Percentiles rank a stretch among this genome's conserved stretches.
Conservation (phyloP, 2,113 vertebrate species). For the Tringa solitaria region DNA sequence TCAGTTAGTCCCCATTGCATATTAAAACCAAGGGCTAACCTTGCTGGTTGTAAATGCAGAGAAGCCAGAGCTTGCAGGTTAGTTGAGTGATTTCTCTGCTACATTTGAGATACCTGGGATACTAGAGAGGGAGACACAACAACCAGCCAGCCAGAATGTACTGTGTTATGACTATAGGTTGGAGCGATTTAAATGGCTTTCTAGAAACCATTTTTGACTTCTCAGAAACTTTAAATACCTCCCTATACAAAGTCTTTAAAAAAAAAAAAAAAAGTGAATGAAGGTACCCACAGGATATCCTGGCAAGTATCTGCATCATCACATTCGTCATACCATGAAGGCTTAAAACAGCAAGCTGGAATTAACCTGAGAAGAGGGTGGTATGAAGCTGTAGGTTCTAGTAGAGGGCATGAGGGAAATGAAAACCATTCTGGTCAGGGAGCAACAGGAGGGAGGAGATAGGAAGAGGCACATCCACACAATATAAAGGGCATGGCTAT, state of each 20-base stretch:
- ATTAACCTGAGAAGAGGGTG: neutral
- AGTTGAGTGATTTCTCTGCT: neutral
- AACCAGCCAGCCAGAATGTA: neutral
- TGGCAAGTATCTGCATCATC: slow-evolving; percentile 1
- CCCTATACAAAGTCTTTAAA: neutral
- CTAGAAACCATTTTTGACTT: neutral
- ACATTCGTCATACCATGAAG: neutral
- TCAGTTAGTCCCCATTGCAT: neutral
- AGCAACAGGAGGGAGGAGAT: slow-evolving; percentile 13
- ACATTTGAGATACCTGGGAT: neutral
- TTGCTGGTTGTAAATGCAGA: neutral
- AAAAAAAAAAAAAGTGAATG: neutral
- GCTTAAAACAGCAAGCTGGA: slow-evolving; percentile 41
- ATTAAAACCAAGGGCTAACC: neutral
- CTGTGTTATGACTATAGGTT: neutral
- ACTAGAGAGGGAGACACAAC: neutral
- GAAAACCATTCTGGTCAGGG: neutral
- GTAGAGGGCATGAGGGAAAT: neutral
- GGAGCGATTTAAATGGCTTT: neutral
- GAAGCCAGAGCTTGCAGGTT: neutral
- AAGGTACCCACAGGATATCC: neutral
- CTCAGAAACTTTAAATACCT: neutral
- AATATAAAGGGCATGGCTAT: neutral
- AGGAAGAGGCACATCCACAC: neutral
- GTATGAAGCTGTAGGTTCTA: neutral